phyloP scores from a whole-genome alignment of 2,797 vertebrate species.

The Falco concolor region DNA sequence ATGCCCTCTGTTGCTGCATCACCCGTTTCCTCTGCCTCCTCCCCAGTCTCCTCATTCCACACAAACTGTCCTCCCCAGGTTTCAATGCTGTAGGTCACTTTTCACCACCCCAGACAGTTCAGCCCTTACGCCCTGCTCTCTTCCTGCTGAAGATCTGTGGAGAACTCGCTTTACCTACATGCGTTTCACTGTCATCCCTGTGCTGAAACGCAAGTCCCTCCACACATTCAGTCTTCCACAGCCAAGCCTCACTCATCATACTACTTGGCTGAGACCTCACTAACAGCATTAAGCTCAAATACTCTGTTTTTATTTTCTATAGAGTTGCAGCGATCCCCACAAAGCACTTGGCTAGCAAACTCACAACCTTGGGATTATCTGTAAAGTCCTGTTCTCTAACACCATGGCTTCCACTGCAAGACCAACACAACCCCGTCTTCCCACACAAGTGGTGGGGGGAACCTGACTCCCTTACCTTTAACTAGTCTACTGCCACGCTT shows the following conservation, averaged over 20 bases:
- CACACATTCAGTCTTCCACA: background rate
- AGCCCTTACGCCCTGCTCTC: background rate
- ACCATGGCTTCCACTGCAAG: background rate
- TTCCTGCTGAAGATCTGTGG: background rate
- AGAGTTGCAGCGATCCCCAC: rapidly evolving
- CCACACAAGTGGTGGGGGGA: background rate
- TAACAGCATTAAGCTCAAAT: background rate
- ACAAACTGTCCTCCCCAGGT: background rate
- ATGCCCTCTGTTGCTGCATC: background rate
- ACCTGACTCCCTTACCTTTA: background rate
- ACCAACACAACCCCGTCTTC: background rate
- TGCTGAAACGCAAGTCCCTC: rapidly evolving
- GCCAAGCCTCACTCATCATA: background rate
- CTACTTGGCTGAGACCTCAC: background rate
- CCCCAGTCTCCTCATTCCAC: background rate
- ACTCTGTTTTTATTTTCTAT: background rate
- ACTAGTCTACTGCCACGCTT: background rate
- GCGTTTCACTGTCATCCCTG: background rate
- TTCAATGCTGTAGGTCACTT: background rate
- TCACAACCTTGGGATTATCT: background rate
- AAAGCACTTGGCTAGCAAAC: background rate
- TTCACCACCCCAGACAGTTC: background rate
- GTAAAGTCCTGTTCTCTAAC: background rate
- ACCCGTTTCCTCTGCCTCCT: background rate
- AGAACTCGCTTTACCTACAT: background rate